Conservation (phyloP, 2,113 vertebrate species). For the Poeciliopsis turrubarensis region DNA sequence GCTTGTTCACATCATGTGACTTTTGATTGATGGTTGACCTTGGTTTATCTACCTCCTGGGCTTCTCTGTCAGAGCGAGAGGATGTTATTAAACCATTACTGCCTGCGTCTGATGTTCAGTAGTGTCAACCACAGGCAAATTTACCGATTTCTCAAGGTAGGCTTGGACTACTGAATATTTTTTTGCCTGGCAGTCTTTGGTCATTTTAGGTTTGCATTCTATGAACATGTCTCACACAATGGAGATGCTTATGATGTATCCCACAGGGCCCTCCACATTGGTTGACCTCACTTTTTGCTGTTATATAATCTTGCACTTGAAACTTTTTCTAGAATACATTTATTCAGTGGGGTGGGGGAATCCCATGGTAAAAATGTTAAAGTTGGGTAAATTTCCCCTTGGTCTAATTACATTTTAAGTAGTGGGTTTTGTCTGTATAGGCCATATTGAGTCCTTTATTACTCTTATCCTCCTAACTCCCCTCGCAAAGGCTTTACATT, state of each 20-base stretch:
- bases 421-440: no score
- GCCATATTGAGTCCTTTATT: no score
- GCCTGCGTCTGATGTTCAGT: neutral
- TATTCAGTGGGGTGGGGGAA: neutral
- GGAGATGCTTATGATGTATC: neutral
- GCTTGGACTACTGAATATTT: no score
- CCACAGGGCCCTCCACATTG: neutral
- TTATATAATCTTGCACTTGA: neutral
- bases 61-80: neutral
- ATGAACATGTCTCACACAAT: neutral
- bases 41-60: neutral
- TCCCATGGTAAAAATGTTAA: no score
- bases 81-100: neutral
- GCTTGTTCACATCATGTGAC: constrained; percentile 1
- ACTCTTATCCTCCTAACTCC: no score
- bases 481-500: no score
- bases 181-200: no score
- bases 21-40: constrained; percentile 47
- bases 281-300: neutral
- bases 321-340: neutral
- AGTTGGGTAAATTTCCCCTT: no score
- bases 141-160: no score
- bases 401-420: no score
- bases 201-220: neutral
- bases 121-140: no score